Evolutionary conservation across 1,140 invertebrate species (phyloP).

Genomic region (Pogonomyrmex californicus): DNA sequence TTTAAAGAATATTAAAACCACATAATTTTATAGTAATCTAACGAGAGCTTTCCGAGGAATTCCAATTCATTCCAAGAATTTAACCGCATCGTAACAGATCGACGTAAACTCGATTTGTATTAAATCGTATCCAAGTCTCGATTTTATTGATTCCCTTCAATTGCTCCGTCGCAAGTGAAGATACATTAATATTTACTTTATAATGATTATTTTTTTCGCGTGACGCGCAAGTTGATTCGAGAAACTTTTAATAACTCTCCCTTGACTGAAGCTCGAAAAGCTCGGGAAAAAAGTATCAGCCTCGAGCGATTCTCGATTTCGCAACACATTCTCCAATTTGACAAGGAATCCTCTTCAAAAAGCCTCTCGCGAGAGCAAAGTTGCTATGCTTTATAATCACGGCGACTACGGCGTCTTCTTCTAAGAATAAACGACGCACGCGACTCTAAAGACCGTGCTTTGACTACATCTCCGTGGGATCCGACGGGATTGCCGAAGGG

Average conservation of each 20-base stretch:
- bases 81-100: neutral
- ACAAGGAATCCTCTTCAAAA: conserved; percentile 30
- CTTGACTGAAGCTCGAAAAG: neutral
- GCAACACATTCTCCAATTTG: neutral
- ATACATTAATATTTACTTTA: conserved; percentile 10
- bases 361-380: conserved; percentile 18
- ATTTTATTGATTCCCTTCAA: neutral
- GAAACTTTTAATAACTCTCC: conserved; percentile 15
- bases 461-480: conserved; percentile 63
- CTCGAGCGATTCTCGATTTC: neutral
- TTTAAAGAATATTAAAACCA: neutral
- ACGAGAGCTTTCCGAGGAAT: neutral
- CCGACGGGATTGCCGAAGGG: conserved; percentile 56
- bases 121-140: neutral
- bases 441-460: conserved; percentile 46
- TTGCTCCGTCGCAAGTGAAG: neutral
- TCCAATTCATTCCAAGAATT: neutral
- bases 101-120: neutral
- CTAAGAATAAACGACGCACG: conserved; percentile 49
- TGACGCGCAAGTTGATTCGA: neutral
- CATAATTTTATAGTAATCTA: neutral
- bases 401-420: conserved; percentile 36
- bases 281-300: neutral
- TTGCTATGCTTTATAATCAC: conserved; percentile 32
- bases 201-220: conserved; percentile 1